Evolutionary conservation across 2,797 vertebrate species (phyloP), one percentile per base, ranked within the genome.

Genomic region (Echiichthys vipera): DNA sequence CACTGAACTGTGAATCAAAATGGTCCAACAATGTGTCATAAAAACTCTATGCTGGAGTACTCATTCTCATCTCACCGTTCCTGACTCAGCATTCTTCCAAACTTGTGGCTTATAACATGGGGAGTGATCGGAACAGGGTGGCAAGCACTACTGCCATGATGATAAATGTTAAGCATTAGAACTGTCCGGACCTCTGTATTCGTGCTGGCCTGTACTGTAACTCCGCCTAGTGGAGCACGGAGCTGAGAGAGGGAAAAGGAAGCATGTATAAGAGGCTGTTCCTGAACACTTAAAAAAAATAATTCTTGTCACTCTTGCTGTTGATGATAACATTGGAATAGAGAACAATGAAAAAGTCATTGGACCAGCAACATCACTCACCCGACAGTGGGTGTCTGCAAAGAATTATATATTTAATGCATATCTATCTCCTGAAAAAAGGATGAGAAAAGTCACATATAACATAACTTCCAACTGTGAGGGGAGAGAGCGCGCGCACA

Each of bases 101-200:
- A 61, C 51, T 57, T 56, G 32, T 71, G 80, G 46, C 82, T 87
- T 86, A 84, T 83, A 83, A 82, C 66, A 37, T 57, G 17, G 54
- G 78, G 58, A 62, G 65, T 11, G 75, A 80, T 66, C 30, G 15
- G 80, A 66, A 69, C 69, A 56, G 65, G 56, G 76, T 78, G 69
- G 74, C 63, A 65, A 83, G 74, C 66, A 37, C 73, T 58, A 12
- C 81, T 85, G 88, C 82, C 86, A 86, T 13, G 7, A 72, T 92
- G 90, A 93, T 89, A 79, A 88, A 92, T 92, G 85, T 62, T 67
- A 69, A 67, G 72, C 66, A 88, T 92, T 88, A 88, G 57, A 78
- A 68, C 59, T 40, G 82, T 80, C 79, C 82, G 80, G 51, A 68
- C 82, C 70, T 67, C 40, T 66, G 45, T 58, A 53, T 61, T 74